Base-by-base conservation (phyloP, 2,797 vertebrate genomes). In the Rhinatrema bivittatum region DNA sequence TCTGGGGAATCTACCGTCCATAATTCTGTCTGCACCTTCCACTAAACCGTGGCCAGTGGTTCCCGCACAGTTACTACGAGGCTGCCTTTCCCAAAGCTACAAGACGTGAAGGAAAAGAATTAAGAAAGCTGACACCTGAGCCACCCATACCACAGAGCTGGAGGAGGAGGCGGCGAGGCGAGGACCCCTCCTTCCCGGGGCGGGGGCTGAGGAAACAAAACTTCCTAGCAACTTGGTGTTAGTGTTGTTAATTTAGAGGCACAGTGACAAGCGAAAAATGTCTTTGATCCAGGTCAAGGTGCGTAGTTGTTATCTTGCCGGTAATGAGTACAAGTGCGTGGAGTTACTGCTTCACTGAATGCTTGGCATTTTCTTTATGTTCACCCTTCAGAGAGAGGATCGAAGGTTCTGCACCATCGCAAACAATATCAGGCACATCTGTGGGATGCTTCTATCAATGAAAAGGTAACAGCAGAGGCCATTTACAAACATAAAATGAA, bases 391-490 rank as follows among this genome's bases (percentile, higher is more conserved):
- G 46, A 16, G 19, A 17, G 16, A 13, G 21, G 13, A 32, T 8
- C 14, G 16, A 5, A 18, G 38, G 16, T 49, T 49, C 26, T 15
- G 28, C 11, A 22, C n/a, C 7, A 20, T 32, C 8, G 38, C 46
- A 18, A 49, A 32, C 27, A 49, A 42, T 18, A 49, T 49, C 17
- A 41, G 30, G 4, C 58, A 38, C 22, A 28, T 50, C 19, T 62
- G 51, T 7, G 50, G 54, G 13, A 46, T 48, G 30, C 9, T 27
- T 14, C 13, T 31, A 28, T 16, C 5, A 10, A 5, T 27, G 29
- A 49, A 51, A 42, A 60, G 63, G 62, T 69, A 56, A 34, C 21
- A 3, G 20, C 14, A 3, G 7, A 16, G n/a, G n/a, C n/a, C n/a
- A n/a, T n/a, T n/a, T n/a, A n/a, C n/a, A n/a, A n/a, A n/a, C n/a